phyloP scores from a whole-genome alignment of 2,888 invertebrate species.

The Xestia sexstrigata region DNA sequence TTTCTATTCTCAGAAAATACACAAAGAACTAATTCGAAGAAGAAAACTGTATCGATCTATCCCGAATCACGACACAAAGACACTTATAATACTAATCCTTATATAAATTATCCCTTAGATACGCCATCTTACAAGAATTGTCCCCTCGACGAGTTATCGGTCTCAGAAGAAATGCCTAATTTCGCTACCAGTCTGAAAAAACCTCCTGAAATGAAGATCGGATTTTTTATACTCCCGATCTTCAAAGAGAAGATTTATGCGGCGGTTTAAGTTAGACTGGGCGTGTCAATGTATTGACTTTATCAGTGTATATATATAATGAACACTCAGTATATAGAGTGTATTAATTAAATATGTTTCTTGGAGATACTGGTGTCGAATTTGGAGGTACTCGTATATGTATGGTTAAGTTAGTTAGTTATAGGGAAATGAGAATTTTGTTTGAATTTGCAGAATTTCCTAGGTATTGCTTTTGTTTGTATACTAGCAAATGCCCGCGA shows the following conservation, averaged over 20 bases:
- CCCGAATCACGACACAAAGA: constrained; percentile 19
- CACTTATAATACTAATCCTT: constrained; percentile 42
- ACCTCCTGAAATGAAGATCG: constrained; percentile 11
- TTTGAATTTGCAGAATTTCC: background rate
- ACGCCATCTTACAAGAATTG: constrained; percentile 11
- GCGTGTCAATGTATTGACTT: constrained; percentile 34
- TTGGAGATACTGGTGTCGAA: constrained; percentile 17
- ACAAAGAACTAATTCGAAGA: background rate
- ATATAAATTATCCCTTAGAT: constrained; percentile 36
- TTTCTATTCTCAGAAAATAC: background rate
- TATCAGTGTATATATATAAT: constrained; percentile 14
- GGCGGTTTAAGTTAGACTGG: constrained; percentile 35
- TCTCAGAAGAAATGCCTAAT: constrained; percentile 7
- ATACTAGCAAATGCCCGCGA: too few species aligned
- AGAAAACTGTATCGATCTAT: constrained; percentile 6
- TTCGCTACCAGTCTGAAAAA: constrained; percentile 17
- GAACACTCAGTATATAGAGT: constrained; percentile 17
- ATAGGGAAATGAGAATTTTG: background rate
- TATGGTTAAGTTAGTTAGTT: constrained; percentile 4
- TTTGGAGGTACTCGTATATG: constrained; percentile 20
- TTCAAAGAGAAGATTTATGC: constrained; percentile 18
- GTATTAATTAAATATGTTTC: constrained; percentile 43
- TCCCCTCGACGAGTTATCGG: constrained; percentile 34
- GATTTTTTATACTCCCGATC: background rate
- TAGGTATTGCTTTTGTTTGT: background rate